Conservation (phyloP, 2,113 vertebrate species). For the Amblyornis subalaris region DNA sequence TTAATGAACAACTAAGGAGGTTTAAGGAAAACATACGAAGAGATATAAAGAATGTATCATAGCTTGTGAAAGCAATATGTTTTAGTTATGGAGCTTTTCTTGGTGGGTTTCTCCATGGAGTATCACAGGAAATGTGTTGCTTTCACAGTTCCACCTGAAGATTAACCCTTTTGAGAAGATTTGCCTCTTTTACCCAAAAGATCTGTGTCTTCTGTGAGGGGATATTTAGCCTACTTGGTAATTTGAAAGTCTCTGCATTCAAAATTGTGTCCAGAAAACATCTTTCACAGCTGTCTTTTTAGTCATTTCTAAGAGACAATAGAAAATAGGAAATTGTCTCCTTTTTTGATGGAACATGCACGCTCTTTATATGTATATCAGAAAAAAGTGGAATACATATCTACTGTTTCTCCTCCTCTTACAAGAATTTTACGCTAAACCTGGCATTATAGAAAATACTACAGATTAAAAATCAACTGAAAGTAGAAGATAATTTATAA, state of each 20-base stretch:
- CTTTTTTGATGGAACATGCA: not conserved
- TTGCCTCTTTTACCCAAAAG: not conserved
- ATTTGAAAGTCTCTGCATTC: not conserved
- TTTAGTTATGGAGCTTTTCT: not conserved
- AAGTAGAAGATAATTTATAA: not conserved
- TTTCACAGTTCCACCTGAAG: not conserved
- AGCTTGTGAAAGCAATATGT: not conserved
- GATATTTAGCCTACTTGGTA: accelerated
- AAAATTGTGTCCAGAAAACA: not conserved
- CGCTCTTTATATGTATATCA: accelerated
- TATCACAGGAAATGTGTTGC: not conserved
- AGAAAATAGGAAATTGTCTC: not conserved
- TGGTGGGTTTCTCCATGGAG: not conserved
- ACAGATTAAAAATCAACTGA: not conserved
- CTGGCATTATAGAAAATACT: not conserved
- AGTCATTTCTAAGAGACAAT: not conserved
- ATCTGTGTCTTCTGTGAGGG: not conserved
- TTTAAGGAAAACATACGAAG: not conserved
- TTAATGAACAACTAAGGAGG: not conserved
- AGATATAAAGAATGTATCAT: not conserved
- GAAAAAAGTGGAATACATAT: accelerated
- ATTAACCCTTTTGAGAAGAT: not conserved
- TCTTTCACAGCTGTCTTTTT: not conserved
- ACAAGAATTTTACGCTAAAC: not conserved
- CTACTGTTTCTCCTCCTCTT: not conserved